Base-by-base conservation (phyloP, 2,113 vertebrate genomes). In the Oenanthe melanoleuca region DNA sequence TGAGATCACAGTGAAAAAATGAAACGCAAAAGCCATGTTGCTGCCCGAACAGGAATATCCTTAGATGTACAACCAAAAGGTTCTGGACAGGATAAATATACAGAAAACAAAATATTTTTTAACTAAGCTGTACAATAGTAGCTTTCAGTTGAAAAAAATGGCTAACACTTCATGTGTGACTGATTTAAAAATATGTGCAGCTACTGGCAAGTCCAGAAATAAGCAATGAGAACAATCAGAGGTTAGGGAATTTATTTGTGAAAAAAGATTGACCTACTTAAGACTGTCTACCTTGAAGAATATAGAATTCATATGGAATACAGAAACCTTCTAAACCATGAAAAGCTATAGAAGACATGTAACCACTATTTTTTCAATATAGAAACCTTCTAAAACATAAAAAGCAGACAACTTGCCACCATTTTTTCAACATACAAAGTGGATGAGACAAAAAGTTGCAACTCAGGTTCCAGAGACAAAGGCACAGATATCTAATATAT, bases 391-490 rank as follows among this genome's bases (percentile, higher is more conserved):
- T 53, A 57, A 74, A 74, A 21, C 19, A 49, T 29, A 24, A 73
- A 50, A 56, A 70, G 6, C 11, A 59, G 12, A 25, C 1, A 86
- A 38, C 1, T 47, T 52, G 21, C 38, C 14, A 34, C 3, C 2
- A 18, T 60, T 65, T 89, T 73, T 55, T 72, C 33, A 19, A 14
- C 21, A 34, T 29, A 4, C 5, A 56, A 57, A 60, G 12, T 34
- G 11, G 6, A 47, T 72, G n/a, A 61, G 11, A 23, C 0, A 0
- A 74, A 57, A 80, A 52, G 2, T n/a, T 80, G 19, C 12, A 70
- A 18, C 31, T 79, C 15, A 49, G 9, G 3, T 71, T 71, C 12
- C 56, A 72, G 64, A 59, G 25, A 47, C 26, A 72, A 72, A 72
- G 23, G 26, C 18, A 10, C 21, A 56, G 9, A 25, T 25, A n/a